Evolutionary conservation across 2,888 invertebrate genomes (phyloP), one percentile per base, ranked within the genome.

Genomic region (Tinea trinotella): DNA sequence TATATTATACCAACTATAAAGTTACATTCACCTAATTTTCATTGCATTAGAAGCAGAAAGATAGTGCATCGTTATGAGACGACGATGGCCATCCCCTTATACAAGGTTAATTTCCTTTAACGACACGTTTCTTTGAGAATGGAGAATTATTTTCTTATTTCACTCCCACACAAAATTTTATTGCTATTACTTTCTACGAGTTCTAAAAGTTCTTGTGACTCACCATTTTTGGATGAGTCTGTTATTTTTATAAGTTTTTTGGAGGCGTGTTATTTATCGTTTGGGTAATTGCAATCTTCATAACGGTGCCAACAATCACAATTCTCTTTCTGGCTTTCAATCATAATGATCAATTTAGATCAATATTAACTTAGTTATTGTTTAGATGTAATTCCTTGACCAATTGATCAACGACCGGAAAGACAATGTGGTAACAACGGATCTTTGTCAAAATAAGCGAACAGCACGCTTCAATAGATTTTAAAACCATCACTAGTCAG

Each of bases 71-170:
- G n/a, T 30, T 40, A 40, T 2, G n/a, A 40, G 15, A 15, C 40
- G 13, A 7, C 2, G 40, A 40, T 40, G 15, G 7, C n/a, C 15
- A 40, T 40, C 40, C 15, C 15, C 40, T 40, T 15, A 40, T n/a
- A 40, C 40, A n/a, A 40, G 40, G 13, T 40, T 40, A 40, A 40
- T 40, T 40, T 40, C 40, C 40, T 40, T 40, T 40, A 40, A 40
- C 40, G 40, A 40, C 40, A 40, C 40, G 13, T 40, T 40, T 40
- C 40, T 40, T 40, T 12, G 40, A 12, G 40, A 40, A 40, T 40
- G 13, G 40, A 15, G 40, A 40, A 40, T 40, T 40, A 40, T 40
- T 40, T 40, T 40, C 40, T 40, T 40, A 40, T n/a, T 40, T 40
- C 40, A 12, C 40, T 40, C 40, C 40, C 40, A 40, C 40, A 40